These are phyloP conservation scores for Drosophila arizonae DNA, from an alignment of 1,140 invertebrate genomes.

Conservation along the genomic window DNA sequence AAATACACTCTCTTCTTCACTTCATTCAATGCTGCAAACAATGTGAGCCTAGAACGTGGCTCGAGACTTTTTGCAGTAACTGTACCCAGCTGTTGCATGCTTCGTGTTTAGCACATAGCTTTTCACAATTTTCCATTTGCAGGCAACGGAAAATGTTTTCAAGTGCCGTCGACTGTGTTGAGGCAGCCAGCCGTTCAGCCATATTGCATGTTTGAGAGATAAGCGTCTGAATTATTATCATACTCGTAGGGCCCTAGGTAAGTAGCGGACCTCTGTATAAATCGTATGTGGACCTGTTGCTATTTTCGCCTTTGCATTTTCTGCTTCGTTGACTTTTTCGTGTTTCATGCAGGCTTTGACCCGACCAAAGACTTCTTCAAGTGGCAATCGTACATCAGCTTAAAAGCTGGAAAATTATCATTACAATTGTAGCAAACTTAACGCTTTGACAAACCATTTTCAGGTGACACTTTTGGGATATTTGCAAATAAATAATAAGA, in stretches of 20 bases:
- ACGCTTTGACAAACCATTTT: slow-evolving; percentile 34
- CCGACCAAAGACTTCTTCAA: slow-evolving; percentile 14
- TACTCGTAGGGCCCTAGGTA: slow-evolving; percentile 48
- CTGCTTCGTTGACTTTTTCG: slow-evolving; percentile 65
- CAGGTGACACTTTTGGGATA: slow-evolving; percentile 24
- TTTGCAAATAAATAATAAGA: slow-evolving; percentile 36
- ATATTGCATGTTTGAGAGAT: slow-evolving; percentile 74
- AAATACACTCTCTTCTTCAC: too few relatives aligned
- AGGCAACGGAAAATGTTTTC: slow-evolving; percentile 62
- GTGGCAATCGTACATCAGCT: slow-evolving; percentile 44
- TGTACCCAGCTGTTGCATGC: slow-evolving; percentile 55
- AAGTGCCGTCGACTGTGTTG: slow-evolving; percentile 7
- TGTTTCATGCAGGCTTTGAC: slow-evolving; percentile 46
- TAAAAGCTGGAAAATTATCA: slow-evolving; percentile 41
- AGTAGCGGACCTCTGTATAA: slow-evolving; percentile 15
- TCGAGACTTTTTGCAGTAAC: slow-evolving; percentile 58
- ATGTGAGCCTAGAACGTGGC: slow-evolving; percentile 44
- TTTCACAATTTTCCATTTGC: slow-evolving; percentile 63
- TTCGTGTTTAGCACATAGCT: slow-evolving; percentile 73
- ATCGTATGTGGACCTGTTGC: slow-evolving; percentile 39
- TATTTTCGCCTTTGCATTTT: slow-evolving; percentile 58
- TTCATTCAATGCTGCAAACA: neutral
- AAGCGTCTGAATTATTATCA: slow-evolving; percentile 79
- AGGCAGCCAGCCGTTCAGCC: slow-evolving; percentile 45
- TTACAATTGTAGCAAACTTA: slow-evolving; percentile 42